These are phyloP conservation scores for Palythoa grandis DNA, from an alignment of 92 coral and sea anemone species.

Conservation along the genomic window DNA sequence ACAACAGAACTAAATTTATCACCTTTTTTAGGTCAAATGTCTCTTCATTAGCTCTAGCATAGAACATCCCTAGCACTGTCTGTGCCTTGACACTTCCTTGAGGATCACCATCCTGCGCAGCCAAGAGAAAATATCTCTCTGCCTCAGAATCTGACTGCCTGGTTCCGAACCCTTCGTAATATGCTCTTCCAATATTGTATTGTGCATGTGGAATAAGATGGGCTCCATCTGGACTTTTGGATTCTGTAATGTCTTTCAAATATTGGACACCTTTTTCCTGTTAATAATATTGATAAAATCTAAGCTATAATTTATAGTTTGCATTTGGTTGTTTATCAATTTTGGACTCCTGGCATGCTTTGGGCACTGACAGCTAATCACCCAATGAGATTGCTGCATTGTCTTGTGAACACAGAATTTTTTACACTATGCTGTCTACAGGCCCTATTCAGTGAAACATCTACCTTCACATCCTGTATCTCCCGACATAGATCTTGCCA, in stretches of 20 bases:
- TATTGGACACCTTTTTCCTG: conserved; percentile 80
- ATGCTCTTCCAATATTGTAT: conserved; percentile 94
- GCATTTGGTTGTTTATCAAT: too few relatives aligned
- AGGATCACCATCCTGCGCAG: conserved; percentile 91
- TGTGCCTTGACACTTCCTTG: conserved; percentile 91
- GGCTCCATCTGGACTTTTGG: conserved; percentile 69
- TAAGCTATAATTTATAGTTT: too few relatives aligned
- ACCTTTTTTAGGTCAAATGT: conserved; percentile 88
- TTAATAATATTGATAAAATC: too few relatives aligned
- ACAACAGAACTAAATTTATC: not conserved
- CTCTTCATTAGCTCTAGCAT: conserved; percentile 85
- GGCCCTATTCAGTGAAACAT: too few relatives aligned
- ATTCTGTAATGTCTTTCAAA: conserved; percentile 77
- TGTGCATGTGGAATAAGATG: conserved; percentile 85
- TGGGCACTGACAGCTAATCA: too few relatives aligned
- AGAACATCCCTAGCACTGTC: conserved; percentile 89
- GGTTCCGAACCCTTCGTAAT: conserved; percentile 94
- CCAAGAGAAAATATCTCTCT: conserved; percentile 81
- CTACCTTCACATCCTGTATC: too few relatives aligned
- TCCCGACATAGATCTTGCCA: too few relatives aligned
- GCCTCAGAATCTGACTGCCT: conserved; percentile 88
- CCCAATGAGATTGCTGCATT: too few relatives aligned
- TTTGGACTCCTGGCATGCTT: too few relatives aligned
- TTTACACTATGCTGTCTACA: too few relatives aligned
- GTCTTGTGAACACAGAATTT: too few relatives aligned